Base-by-base conservation (phyloP, 2,888 invertebrate species). In the Drosophila nr. fundita region DNA sequence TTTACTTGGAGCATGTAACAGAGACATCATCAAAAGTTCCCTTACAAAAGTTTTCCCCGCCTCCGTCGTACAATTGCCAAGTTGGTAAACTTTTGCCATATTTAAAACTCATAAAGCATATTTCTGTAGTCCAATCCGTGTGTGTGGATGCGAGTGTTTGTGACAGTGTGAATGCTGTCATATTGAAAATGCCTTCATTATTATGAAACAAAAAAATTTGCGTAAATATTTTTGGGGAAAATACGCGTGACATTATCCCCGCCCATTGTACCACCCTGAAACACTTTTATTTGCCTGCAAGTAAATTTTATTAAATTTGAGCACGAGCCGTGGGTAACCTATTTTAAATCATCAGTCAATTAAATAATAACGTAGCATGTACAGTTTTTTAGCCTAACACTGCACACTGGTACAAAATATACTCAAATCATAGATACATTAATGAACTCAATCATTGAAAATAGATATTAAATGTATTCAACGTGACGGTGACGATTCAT, bases 101-200 rank as follows among this genome's bases (percentile, higher is more conserved):
- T 80, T 68, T 70, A 75, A 82, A 83, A 78, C 80, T 76, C 76
- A 69, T 71, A 82, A 73, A 63, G 66, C 61, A 68, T 76, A 64
- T 76, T 69, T 30, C 63, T 69, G 36, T 57, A 60, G 55, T 21
- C 29, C n/a, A 42, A 29, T 30, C 7, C 45, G n/a, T n/a, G 27
- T 15, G 40, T 54, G 15, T 38, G 58, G 32, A 32, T 49, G 38
- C 15, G 8, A 15, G 36, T 57, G 32, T 53, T 11, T 57, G 36
- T 57, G 32, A 49, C 49, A 53, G 57, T 36, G 57, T 50, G 42
- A n/a, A 13, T 60, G 24, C 27, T 21, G 18, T n/a, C n/a, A 64
- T 65, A 70, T 75, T 63, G 61, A 70, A 79, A 75, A 68, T 65
- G 52, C 62, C 55, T 40, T 57, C 50, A 63, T 55, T 71, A 78